Percentiles rank a stretch among this genome's conserved stretches.
phyloP scores from a whole-genome alignment of 2,888 invertebrate species.

The Cremastinae sp. region DNA sequence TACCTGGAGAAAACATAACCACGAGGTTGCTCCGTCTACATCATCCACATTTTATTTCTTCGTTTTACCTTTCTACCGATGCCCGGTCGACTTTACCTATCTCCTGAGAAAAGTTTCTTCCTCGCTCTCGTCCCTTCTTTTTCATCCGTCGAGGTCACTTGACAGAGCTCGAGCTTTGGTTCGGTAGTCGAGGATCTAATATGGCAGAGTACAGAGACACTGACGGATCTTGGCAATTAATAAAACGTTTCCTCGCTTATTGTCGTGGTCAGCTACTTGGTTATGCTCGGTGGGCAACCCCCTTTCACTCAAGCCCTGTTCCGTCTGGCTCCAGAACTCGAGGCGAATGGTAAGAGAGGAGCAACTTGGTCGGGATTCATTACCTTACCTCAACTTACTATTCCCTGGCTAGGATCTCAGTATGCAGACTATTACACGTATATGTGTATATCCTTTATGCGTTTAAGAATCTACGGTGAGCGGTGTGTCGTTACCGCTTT shows the following conservation, averaged over 20 bases:
- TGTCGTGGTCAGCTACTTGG: slow-evolving; percentile 76
- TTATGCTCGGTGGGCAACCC: slow-evolving; percentile 74
- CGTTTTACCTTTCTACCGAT: slow-evolving; percentile 45
- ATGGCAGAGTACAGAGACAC: slow-evolving; percentile 75
- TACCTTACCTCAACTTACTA: slow-evolving; percentile 51
- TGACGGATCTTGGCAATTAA: slow-evolving; percentile 78
- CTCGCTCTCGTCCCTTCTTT: slow-evolving; percentile 29
- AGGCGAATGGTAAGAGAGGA: slow-evolving; percentile 46
- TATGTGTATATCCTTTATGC: slow-evolving; percentile 21
- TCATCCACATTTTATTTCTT: slow-evolving; percentile 45
- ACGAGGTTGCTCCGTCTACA: slow-evolving; percentile 16
- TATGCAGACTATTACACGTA: slow-evolving; percentile 14
- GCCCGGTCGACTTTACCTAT: slow-evolving; percentile 25
- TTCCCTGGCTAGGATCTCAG: slow-evolving; percentile 29
- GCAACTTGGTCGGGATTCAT: slow-evolving; percentile 41
- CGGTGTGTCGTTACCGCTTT: slow-evolving; percentile 55
- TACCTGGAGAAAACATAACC: slow-evolving; percentile 49
- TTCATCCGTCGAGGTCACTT: slow-evolving; percentile 12
- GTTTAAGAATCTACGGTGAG: slow-evolving; percentile 29
- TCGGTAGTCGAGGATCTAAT: slow-evolving; percentile 73
- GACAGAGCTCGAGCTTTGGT: slow-evolving; percentile 63
- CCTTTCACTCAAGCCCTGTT: slow-evolving; percentile 69
- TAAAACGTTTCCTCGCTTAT: slow-evolving; percentile 78
- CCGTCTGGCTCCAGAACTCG: slow-evolving; percentile 32
- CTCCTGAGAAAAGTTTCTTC: slow-evolving; percentile 29